Percentiles rank a stretch among this genome's conserved stretches.
These are phyloP conservation scores for Grammomys surdaster DNA, from an alignment of 2,113 vertebrate genomes.

Conservation along the genomic window DNA sequence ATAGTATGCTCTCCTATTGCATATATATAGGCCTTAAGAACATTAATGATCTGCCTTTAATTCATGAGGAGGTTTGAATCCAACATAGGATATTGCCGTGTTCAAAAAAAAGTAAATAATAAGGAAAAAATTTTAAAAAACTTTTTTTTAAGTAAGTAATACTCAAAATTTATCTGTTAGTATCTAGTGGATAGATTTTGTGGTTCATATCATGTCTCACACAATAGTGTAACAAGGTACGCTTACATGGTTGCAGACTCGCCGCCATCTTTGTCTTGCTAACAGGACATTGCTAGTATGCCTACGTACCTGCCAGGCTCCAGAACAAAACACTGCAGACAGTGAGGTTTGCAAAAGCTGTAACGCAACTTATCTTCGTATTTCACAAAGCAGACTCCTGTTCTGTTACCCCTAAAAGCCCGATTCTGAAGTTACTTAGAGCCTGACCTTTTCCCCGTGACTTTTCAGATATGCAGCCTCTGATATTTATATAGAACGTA, in stretches of 20 bases:
- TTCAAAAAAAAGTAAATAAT: neutral
- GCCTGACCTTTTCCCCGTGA: neutral
- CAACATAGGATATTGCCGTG: neutral
- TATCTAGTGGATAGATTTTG: neutral
- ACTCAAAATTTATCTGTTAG: neutral
- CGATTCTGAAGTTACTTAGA: constrained; percentile 34
- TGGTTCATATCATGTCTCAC: neutral
- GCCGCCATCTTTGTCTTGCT: neutral
- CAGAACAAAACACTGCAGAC: constrained; percentile 5
- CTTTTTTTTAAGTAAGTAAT: constrained; percentile 22
- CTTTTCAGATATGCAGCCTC: constrained; percentile 53
- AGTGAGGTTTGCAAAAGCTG: constrained; percentile 7
- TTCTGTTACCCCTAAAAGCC: constrained; percentile 13
- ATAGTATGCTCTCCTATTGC: neutral
- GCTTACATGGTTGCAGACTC: neutral
- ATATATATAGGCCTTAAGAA: neutral
- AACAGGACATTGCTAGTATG: neutral
- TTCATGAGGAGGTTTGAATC: neutral
- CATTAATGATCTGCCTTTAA: neutral
- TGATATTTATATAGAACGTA: constrained; percentile 59
- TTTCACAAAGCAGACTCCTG: constrained; percentile 13
- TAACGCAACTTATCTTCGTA: neutral
- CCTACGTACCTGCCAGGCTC: neutral
- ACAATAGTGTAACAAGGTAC: neutral
- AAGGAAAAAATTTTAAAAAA: neutral